Conservation (phyloP, 2,113 vertebrate species). For the Orycteropus afer region DNA sequence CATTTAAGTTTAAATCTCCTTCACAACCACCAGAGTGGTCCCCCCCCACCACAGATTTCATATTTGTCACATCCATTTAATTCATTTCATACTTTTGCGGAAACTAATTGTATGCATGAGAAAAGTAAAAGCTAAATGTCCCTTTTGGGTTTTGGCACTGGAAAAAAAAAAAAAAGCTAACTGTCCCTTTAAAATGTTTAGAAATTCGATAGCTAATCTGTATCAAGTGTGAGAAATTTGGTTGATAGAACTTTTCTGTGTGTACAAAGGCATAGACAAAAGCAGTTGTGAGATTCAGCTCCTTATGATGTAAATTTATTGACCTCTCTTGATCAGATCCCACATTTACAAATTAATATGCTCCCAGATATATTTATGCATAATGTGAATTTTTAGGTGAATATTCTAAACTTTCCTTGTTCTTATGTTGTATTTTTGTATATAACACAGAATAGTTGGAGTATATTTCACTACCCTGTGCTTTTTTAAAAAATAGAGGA, state of each 20-base stretch:
- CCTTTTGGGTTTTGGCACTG: too few relatives aligned
- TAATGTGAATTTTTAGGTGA: background rate
- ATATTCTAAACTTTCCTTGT: background rate
- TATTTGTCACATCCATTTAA: background rate
- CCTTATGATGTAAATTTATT: background rate
- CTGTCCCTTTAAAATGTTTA: background rate
- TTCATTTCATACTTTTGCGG: background rate
- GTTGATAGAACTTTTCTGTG: background rate
- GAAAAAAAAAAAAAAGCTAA: too few relatives aligned
- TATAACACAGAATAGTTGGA: background rate
- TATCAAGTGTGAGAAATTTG: slow-evolving; percentile 1
- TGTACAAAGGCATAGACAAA: background rate
- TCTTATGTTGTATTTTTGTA: background rate
- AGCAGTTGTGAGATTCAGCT: background rate
- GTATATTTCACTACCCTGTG: background rate
- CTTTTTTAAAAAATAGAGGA: background rate
- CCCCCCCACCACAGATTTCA: background rate
- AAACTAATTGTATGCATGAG: slow-evolving; percentile 48
- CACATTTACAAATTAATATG: slow-evolving; percentile 4
- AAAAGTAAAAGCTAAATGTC: too few relatives aligned
- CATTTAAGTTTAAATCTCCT: background rate
- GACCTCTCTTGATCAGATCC: slow-evolving; percentile 20
- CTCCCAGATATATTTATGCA: background rate
- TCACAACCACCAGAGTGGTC: background rate
- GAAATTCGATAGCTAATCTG: slow-evolving; percentile 17